phyloP scores from a whole-genome alignment of 2,888 invertebrate species.

The Graphium colonna region DNA sequence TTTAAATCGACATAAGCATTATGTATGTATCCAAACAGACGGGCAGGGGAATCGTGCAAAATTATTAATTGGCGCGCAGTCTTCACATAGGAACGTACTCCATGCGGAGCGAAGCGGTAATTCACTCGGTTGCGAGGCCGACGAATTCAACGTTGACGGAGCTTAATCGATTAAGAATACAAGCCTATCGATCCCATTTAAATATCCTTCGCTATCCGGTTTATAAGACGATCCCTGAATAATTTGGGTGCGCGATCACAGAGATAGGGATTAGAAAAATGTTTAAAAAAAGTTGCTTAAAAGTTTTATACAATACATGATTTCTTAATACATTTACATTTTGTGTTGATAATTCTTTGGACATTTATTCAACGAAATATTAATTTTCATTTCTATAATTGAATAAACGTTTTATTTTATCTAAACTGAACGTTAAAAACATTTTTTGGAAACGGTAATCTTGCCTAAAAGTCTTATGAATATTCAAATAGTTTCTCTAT shows the following conservation, averaged over 20 bases:
- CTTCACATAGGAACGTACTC: constrained; percentile 44
- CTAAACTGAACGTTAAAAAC: too few relatives aligned
- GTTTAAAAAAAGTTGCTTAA: too few relatives aligned
- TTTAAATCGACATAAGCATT: constrained; percentile 18
- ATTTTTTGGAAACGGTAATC: too few relatives aligned
- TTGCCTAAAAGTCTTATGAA: too few relatives aligned
- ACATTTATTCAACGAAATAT: too few relatives aligned
- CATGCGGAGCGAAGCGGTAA: constrained; percentile 50
- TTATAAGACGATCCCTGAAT: neutral
- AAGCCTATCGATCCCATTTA: neutral
- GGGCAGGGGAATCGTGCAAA: constrained; percentile 61
- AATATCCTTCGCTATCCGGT: neutral
- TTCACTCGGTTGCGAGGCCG: constrained; percentile 33
- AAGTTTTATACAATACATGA: too few relatives aligned
- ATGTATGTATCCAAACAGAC: constrained; percentile 43
- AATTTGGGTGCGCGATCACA: neutral
- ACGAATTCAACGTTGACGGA: constrained; percentile 2
- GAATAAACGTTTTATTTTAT: too few relatives aligned
- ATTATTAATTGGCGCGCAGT: constrained; percentile 64
- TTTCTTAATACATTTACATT: too few relatives aligned
- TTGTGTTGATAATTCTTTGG: too few relatives aligned
- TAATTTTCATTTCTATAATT: too few relatives aligned
- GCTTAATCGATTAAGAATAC: constrained; percentile 1
- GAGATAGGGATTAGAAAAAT: too few relatives aligned
- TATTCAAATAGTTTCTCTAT: too few relatives aligned